Evolutionary conservation across 30 jellyfish, hydroid and myxozoan genomes (phyloP).

Genomic region (Sanderia malayensis): DNA sequence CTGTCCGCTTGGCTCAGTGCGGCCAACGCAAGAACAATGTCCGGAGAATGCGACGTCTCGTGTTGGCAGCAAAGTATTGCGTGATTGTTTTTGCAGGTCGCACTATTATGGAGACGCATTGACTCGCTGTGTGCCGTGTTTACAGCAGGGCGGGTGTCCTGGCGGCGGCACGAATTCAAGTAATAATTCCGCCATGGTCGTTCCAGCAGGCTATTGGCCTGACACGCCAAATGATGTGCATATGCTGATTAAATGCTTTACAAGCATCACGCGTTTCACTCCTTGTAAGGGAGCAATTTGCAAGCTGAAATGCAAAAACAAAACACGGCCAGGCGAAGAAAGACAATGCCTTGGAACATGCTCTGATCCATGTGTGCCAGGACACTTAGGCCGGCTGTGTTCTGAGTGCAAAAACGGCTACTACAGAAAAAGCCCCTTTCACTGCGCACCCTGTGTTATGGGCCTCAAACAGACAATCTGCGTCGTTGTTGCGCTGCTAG

Average conservation of each 20-base stretch:
- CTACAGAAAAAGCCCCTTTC: constrained; percentile 90
- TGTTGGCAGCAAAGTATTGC: constrained; percentile 70
- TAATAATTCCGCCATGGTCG: constrained; percentile 72
- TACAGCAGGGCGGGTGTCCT: constrained; percentile 71
- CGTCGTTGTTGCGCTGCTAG: constrained; percentile 74
- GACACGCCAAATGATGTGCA: constrained; percentile 80
- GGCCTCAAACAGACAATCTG: constrained; percentile 89
- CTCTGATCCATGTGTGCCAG: constrained; percentile 86
- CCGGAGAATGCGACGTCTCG: constrained; percentile 94
- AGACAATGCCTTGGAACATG: constrained; percentile 63
- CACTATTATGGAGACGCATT: constrained; percentile 81
- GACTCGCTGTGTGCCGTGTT: constrained; percentile 86
- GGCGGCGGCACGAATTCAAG: constrained; percentile 80
- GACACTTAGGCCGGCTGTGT: constrained; percentile 94
- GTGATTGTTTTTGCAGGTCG: constrained; percentile 86
- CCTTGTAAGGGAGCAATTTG: constrained; percentile 96
- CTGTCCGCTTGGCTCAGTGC: constrained; percentile 98
- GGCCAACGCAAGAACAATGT: constrained; percentile 98
- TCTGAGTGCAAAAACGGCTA: constrained; percentile 91
- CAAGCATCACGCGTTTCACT: constrained; percentile 86
- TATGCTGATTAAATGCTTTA: constrained; percentile 65
- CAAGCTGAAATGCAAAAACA: constrained; percentile 67
- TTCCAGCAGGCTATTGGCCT: constrained; percentile 98
- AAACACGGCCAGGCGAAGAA: constrained; percentile 75
- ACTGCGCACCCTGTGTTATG: constrained; percentile 96